phyloP scores from a whole-genome alignment of 1,140 invertebrate genomes.

The Acyrthosiphon pisum region DNA sequence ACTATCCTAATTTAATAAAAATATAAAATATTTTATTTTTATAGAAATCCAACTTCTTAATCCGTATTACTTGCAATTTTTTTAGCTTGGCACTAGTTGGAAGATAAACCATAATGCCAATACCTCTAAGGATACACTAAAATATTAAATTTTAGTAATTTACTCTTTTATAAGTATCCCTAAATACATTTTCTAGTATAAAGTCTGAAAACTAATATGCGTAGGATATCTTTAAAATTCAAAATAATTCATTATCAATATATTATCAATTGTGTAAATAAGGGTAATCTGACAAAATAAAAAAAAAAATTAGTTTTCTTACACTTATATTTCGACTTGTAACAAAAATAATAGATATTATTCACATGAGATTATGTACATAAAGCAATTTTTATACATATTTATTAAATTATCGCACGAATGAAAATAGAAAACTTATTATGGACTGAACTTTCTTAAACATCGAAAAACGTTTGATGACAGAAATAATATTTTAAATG shows the following conservation, averaged over 20 bases:
- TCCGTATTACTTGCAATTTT: not conserved
- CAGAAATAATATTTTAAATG: not conserved
- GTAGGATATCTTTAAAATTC: not conserved
- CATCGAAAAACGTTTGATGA: conserved; percentile 46
- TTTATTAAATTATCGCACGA: conserved; percentile 40
- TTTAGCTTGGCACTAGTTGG: not conserved
- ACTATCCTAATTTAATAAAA: not conserved
- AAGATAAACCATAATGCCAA: not conserved
- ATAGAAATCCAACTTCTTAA: not conserved
- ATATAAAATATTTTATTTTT: not conserved
- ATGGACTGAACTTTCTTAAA: conserved; percentile 46
- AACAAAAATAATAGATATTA: conserved; percentile 53
- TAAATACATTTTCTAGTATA: not conserved
- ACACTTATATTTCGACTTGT: conserved; percentile 48
- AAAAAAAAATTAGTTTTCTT: conserved; percentile 24
- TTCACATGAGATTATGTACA: conserved; percentile 54
- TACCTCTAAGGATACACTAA: not conserved
- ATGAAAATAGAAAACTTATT: conserved; percentile 34
- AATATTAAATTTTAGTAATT: not conserved
- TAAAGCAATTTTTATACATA: conserved; percentile 31
- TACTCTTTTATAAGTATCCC: not conserved
- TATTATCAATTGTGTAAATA: not conserved
- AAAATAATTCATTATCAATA: not conserved
- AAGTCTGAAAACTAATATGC: not conserved
- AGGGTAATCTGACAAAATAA: conserved; percentile 40